Percentiles rank a stretch among this genome's conserved stretches.
phyloP scores from a whole-genome alignment of 1,140 invertebrate genomes.

The Drosophila guanche region DNA sequence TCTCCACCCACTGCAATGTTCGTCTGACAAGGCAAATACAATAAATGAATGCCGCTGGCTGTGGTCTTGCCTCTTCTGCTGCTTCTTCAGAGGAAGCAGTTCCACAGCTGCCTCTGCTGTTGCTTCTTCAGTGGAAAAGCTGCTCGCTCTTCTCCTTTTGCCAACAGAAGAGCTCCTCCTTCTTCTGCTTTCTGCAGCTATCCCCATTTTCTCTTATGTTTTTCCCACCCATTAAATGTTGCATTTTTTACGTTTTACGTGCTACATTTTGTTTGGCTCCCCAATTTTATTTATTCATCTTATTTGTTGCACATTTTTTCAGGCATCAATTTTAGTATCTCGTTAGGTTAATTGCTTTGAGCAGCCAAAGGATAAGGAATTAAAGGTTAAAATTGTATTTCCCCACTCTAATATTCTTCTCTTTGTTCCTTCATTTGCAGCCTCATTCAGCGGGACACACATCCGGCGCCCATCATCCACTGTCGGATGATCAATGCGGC shows the following conservation, averaged over 20 bases:
- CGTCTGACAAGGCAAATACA: slow-evolving; percentile 46
- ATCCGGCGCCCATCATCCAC: slow-evolving; percentile 91
- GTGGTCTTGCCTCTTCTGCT: slow-evolving; percentile 6
- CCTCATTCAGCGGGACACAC: slow-evolving; percentile 89
- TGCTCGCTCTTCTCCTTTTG: too few species aligned
- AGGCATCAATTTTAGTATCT: slow-evolving; percentile 29
- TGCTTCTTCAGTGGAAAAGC: slow-evolving; percentile 8
- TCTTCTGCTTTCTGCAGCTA: not conserved
- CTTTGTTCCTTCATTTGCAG: slow-evolving; percentile 83
- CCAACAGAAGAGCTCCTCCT: not conserved
- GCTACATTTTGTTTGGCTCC: slow-evolving; percentile 9
- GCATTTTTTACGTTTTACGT: slow-evolving; percentile 32
- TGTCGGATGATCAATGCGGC: slow-evolving; percentile 87
- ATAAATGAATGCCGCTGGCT: slow-evolving; percentile 41
- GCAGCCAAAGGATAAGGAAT: slow-evolving; percentile 10
- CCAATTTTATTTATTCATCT: slow-evolving; percentile 45
- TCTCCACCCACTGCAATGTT: slow-evolving; percentile 9
- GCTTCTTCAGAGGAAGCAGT: slow-evolving; percentile 25
- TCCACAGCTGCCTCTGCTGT: slow-evolving; percentile 1
- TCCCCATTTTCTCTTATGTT: too few species aligned
- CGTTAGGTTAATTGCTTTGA: slow-evolving; percentile 42
- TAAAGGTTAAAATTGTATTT: not conserved
- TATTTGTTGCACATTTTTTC: slow-evolving; percentile 52
- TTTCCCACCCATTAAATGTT: slow-evolving; percentile 19
- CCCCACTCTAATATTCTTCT: slow-evolving; percentile 22